phyloP scores from a whole-genome alignment of 2,797 vertebrate genomes.

The Coilia nasus region DNA sequence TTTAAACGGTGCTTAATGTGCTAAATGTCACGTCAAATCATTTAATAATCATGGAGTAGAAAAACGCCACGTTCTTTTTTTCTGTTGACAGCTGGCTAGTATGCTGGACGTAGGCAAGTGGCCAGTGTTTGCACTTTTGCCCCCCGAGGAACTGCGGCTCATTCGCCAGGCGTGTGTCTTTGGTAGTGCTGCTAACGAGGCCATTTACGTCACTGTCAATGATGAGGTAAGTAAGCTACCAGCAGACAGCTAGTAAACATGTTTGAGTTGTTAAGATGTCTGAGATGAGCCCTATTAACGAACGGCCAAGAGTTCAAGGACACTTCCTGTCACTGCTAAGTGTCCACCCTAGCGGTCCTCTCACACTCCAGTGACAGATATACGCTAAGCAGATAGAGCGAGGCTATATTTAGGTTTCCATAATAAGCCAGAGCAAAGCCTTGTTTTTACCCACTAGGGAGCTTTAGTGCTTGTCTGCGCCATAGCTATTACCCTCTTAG shows the following conservation, averaged over 20 bases:
- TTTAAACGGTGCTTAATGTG: neutral
- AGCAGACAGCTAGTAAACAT: neutral
- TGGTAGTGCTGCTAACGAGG: slow-evolving; percentile 93
- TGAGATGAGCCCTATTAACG: neutral
- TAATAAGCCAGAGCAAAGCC: slow-evolving; percentile 71
- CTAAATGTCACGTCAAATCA: neutral
- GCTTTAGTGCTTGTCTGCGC: slow-evolving; percentile 35
- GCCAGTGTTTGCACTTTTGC: slow-evolving; percentile 97
- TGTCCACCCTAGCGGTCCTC: neutral
- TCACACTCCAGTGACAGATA: slow-evolving; percentile 36
- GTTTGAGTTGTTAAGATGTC: neutral
- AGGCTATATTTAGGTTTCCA: slow-evolving; percentile 73
- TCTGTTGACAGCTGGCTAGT: slow-evolving; percentile 67
- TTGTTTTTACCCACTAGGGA: slow-evolving; percentile 65
- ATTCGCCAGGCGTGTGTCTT: slow-evolving; percentile 96
- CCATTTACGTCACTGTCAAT: slow-evolving; percentile 91
- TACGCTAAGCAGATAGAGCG: slow-evolving; percentile 74
- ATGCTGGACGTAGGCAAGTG: slow-evolving; percentile 99
- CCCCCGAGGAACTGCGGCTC: slow-evolving; percentile 88
- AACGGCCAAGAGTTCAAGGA: neutral
- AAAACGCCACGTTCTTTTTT: slow-evolving; percentile 21
- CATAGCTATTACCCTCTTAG: slow-evolving; percentile 19
- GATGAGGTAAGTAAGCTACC: slow-evolving; percentile 83
- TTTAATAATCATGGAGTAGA: neutral
- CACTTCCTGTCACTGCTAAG: neutral